Evolutionary conservation across 2,888 invertebrate genomes (phyloP).

Genomic region (Cremastinae sp.): DNA sequence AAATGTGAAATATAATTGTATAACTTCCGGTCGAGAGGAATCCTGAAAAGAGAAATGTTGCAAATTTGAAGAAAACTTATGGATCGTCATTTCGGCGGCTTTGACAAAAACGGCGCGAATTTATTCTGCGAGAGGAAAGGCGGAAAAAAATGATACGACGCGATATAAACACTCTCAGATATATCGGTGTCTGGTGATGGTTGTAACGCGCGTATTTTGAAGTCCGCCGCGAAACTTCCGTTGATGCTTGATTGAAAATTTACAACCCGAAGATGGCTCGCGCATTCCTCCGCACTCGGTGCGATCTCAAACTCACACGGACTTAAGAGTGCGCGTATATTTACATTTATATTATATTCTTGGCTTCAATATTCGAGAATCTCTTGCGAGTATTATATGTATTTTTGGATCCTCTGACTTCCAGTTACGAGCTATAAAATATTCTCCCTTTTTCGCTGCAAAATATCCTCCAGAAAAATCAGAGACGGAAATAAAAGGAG

Average conservation of each 20-base stretch:
- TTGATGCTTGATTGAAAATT: slow-evolving; percentile 45
- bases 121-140: slow-evolving; percentile 5
- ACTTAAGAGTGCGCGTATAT: slow-evolving; percentile 3
- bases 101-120: not conserved
- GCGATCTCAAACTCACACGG: not conserved
- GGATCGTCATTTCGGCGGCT: slow-evolving; percentile 3
- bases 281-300: slow-evolving; percentile 28
- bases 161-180: not conserved
- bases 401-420: not conserved
- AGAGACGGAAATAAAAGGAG: not conserved
- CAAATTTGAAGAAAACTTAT: not conserved
- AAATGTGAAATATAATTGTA: no score
- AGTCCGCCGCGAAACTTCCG: slow-evolving; percentile 26
- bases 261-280: slow-evolving; percentile 39
- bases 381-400: slow-evolving; percentile 6
- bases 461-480: not conserved
- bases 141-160: not conserved
- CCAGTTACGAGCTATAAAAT: not conserved
- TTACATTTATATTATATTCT: slow-evolving; percentile 18
- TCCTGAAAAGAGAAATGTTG: not conserved
- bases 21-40: slow-evolving; percentile 2
- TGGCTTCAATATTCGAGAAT: slow-evolving; percentile 13
- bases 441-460: not conserved
- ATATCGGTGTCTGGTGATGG: not conserved
- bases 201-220: slow-evolving; percentile 13